A percentile compares a stretch with the other conserved stretches of the same genome.
phyloP scores from a whole-genome alignment of 1,140 invertebrate genomes.

The Wiebesia pumilae region DNA sequence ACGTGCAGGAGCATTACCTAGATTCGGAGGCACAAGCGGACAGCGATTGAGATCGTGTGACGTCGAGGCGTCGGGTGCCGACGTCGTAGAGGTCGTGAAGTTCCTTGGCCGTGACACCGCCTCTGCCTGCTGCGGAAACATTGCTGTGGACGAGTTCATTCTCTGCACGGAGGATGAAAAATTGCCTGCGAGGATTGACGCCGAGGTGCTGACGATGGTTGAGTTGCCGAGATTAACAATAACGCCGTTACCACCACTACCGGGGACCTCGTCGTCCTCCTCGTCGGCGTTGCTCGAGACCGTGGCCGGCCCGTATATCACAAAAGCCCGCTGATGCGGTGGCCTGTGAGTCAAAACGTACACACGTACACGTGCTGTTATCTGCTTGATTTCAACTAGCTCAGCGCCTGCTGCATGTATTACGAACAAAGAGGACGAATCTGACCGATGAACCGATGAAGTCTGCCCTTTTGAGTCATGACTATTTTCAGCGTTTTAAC shows the following conservation, averaged over 20 bases:
- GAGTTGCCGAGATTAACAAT: not conserved
- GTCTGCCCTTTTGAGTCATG: no score
- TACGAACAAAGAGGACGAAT: no score
- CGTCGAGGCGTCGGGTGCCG: conserved; percentile 41
- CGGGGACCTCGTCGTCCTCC: not conserved
- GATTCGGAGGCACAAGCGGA: conserved; percentile 72
- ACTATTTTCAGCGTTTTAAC: no score
- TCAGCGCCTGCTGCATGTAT: no score
- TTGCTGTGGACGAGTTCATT: not conserved
- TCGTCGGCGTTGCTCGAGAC: conserved; percentile 5
- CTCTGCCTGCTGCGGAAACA: not conserved
- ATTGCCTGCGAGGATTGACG: not conserved
- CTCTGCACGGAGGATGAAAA: not conserved
- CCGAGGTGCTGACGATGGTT: not conserved
- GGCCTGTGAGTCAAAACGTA: conserved; percentile 14
- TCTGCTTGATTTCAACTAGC: not conserved
- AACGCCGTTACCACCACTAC: not conserved
- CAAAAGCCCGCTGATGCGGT: conserved; percentile 67
- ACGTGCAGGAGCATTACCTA: conserved; percentile 63
- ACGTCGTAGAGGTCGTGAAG: not conserved
- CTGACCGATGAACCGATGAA: no score
- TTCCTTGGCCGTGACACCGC: not conserved
- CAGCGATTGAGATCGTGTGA: conserved; percentile 59
- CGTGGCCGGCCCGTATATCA: conserved; percentile 66
- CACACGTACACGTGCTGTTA: not conserved